Evolutionary conservation across 2,113 vertebrate genomes (phyloP).

Genomic region (Pomatorhinus ruficollis): DNA sequence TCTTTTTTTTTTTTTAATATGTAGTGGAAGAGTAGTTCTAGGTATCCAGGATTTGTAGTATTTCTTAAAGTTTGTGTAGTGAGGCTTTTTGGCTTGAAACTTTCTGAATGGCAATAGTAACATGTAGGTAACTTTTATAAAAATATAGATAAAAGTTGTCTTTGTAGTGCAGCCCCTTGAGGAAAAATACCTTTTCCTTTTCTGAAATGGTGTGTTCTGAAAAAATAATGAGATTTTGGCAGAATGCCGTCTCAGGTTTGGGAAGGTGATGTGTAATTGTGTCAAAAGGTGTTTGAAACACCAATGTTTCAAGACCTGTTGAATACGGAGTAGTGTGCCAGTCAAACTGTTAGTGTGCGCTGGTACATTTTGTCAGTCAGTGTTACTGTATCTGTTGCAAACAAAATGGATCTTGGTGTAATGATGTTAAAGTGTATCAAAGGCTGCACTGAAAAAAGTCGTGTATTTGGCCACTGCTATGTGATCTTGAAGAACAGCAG

Average conservation of each 20-base stretch:
- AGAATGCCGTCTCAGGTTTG: not conserved
- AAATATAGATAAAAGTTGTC: not conserved
- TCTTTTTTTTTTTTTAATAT: not conserved
- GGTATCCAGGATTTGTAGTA: not conserved
- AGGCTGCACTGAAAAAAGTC: not conserved
- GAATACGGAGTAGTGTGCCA: not conserved
- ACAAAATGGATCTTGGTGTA: not conserved
- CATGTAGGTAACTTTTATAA: not conserved
- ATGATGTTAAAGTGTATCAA: not conserved
- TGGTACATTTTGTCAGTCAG: not conserved
- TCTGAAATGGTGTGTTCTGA: not conserved
- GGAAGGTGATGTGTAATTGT: not conserved
- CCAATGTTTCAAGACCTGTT: not conserved
- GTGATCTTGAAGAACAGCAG: not conserved
- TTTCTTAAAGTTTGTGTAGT: not conserved
- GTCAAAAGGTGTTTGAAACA: not conserved
- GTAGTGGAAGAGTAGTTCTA: not conserved
- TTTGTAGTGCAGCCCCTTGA: not conserved
- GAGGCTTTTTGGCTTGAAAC: not conserved
- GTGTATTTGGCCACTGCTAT: fast-evolving
- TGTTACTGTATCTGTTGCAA: not conserved
- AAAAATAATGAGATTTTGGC: not conserved
- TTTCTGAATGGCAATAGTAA: not conserved
- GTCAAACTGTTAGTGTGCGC: not conserved
- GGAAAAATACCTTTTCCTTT: not conserved